Evolutionary conservation across 1,140 invertebrate genomes (phyloP).

Genomic region (Saccostrea glomerata): DNA sequence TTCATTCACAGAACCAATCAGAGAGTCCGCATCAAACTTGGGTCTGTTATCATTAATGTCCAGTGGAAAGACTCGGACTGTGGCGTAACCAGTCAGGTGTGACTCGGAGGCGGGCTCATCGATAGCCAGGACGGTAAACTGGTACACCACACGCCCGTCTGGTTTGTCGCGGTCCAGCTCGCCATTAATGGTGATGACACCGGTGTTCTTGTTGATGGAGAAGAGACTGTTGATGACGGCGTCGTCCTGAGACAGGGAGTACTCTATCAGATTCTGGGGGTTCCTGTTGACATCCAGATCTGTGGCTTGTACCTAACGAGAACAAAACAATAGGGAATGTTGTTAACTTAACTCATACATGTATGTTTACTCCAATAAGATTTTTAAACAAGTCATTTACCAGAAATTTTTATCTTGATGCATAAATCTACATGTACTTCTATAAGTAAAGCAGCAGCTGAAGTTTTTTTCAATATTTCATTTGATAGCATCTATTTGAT

Average conservation of each 20-base stretch:
- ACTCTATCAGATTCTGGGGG: conserved; percentile 94
- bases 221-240: conserved; percentile 82
- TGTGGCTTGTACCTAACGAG: conserved; percentile 91
- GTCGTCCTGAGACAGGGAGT: conserved; percentile 92
- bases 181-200: conserved; percentile 81
- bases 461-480: no score
- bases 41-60: conserved; percentile 99
- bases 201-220: conserved; percentile 93
- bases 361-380: no score
- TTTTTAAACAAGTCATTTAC: no score
- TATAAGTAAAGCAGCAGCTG: no score
- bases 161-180: conserved; percentile 97
- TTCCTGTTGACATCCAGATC: conserved; percentile 95
- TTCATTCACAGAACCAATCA: conserved; percentile 67
- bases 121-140: conserved; percentile 98
- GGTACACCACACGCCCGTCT: conserved; percentile 95
- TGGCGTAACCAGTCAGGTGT: conserved; percentile 91
- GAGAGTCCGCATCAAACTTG: conserved; percentile 83
- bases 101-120: conserved; percentile 89
- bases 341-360: no score
- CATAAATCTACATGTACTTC: no score
- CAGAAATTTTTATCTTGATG: no score
- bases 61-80: conserved; percentile 97
- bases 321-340: not conserved
- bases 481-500: no score